Base-by-base conservation (phyloP, 2,113 vertebrate genomes). In the Myotis brandtii region DNA sequence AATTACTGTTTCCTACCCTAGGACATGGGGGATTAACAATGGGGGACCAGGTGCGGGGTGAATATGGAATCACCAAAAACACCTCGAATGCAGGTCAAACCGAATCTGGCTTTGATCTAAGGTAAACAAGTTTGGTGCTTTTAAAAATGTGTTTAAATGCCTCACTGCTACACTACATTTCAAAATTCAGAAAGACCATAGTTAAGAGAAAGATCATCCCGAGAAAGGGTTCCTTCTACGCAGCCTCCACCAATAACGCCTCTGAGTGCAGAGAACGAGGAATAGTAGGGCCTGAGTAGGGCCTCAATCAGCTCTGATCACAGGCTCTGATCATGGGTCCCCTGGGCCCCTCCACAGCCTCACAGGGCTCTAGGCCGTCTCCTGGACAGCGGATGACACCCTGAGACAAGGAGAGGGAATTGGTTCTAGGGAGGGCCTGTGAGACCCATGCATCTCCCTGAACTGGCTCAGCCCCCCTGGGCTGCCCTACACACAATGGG, bases 351-450 rank as follows among this genome's bases (percentile, higher is more conserved):
- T 25, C 18, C 76, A 69, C 52, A 83, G 18, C 5, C 37, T 75
- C 81, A 21, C 1, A 1, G 40, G 27, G 64, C 12, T 34, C 32
- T 48, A 3, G 25, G 30, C 0, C 0, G 7, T 34, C 56, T 87
- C 69, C 1, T 2, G 4, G 34, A 43, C 32, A 37, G 43, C n/a
- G 23, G 17, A 37, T 64, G 72, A 76, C 83, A 54, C 18, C 21
- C 21, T 1, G 30, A 84, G 27, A 27, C 5, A 18, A 48, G 18
- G 32, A 46, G 69, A 92, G 54, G 43, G 8, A 83, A 32, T 34
- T 12, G 10, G 27, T 66, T 50, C 9, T 48, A 72, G 20, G 2
- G 20, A 87, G 72, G 34, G 30, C 30, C 32, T 37, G 20, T 9
- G 62, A 86, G 40, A 16, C 25, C 46, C 59, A 6, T 0, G 16